phyloP scores from a whole-genome alignment of 2,797 vertebrate genomes.

The Eulemur mongoz region DNA sequence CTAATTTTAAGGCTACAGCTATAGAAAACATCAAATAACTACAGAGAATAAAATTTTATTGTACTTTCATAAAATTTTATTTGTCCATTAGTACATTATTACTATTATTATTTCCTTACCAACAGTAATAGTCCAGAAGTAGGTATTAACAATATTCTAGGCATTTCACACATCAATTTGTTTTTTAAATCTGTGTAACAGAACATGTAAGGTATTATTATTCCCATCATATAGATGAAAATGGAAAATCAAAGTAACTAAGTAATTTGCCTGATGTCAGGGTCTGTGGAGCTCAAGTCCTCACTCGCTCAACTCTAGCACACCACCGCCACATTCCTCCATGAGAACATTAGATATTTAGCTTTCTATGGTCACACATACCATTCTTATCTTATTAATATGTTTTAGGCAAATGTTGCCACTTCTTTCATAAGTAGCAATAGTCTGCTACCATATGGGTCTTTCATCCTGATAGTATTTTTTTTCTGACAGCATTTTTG shows the following conservation, averaged over 20 bases:
- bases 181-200: neutral
- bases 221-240: neutral
- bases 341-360: neutral
- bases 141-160: neutral
- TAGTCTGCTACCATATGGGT: neutral
- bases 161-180: neutral
- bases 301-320: neutral
- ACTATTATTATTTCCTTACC: neutral
- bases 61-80: neutral
- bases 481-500: constrained; percentile 15
- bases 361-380: neutral
- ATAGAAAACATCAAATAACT: neutral
- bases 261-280: neutral
- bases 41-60: neutral
- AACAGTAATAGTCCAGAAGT: neutral
- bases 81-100: neutral
- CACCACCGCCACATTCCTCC: neutral
- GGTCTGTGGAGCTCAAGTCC: neutral
- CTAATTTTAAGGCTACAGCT: constrained; percentile 14
- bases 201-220: neutral
- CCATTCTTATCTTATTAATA: neutral
- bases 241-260: neutral
- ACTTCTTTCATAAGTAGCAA: constrained; percentile 35
- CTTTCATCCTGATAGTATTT: constrained; percentile 8
- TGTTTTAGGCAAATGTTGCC: neutral